These are phyloP conservation scores for Catharus bicknelli DNA, from an alignment of 2,113 vertebrate species.

Conservation along the genomic window DNA sequence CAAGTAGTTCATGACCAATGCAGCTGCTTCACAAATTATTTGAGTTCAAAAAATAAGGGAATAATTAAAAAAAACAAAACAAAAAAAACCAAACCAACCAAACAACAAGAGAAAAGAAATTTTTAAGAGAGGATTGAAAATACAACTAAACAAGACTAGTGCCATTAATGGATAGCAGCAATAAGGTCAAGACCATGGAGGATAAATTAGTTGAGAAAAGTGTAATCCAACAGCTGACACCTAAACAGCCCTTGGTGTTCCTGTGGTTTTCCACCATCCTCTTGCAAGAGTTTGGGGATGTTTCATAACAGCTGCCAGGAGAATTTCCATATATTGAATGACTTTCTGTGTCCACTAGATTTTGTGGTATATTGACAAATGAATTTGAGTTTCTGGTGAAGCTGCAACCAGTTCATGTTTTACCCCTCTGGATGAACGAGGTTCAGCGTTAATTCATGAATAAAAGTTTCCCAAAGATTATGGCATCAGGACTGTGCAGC, in stretches of 20 bases:
- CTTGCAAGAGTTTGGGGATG: background rate
- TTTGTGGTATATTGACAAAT: background rate
- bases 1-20: constrained; percentile 63
- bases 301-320: constrained; percentile 26
- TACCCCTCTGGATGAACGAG: background rate
- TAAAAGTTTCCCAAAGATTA: background rate
- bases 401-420: background rate
- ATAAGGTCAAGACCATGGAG: constrained; percentile 37
- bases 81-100: background rate
- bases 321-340: background rate
- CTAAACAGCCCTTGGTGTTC: background rate
- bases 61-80: background rate
- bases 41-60: background rate
- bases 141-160: background rate
- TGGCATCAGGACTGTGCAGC: background rate
- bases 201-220: constrained; percentile 66
- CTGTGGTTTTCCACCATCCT: background rate
- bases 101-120: background rate
- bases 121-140: background rate
- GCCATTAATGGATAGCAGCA: constrained; percentile 19
- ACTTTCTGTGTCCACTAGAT: background rate
- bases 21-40: constrained; percentile 42
- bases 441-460: background rate
- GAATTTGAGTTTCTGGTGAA: background rate
- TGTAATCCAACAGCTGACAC: constrained; percentile 10